Conservation (phyloP, 2,113 vertebrate species). For the Eulemur rufifrons region DNA sequence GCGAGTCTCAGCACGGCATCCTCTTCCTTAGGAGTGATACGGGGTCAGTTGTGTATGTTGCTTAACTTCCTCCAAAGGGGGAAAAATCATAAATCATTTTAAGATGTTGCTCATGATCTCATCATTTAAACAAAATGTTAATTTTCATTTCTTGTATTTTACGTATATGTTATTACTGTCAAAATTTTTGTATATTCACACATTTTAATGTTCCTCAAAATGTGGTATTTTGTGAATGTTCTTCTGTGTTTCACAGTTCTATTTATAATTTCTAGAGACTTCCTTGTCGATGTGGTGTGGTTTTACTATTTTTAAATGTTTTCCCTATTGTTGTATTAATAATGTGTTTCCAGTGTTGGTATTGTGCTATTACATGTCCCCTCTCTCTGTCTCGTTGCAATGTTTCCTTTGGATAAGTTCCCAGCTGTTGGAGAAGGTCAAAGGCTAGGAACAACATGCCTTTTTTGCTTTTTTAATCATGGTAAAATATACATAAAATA, state of each 20-base stretch:
- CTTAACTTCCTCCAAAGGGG: neutral
- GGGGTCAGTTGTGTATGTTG: accelerated
- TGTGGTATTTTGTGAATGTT: neutral
- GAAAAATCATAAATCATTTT: no score
- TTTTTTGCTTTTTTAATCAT: neutral
- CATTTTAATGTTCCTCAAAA: neutral
- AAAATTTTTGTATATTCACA: accelerated
- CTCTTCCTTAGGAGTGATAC: neutral
- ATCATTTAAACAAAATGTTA: no score
- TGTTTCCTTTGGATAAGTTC: slow-evolving; percentile 14
- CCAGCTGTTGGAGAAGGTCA: neutral
- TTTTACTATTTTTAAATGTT: neutral
- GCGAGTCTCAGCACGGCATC: neutral
- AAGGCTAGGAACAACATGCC: neutral
- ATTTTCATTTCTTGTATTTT: neutral
- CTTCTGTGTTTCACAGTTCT: accelerated
- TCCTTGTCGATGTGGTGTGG: neutral
- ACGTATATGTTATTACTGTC: neutral
- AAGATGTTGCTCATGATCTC: neutral
- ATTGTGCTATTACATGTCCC: neutral
- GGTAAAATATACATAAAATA: neutral
- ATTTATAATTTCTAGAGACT: neutral
- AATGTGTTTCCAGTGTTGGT: neutral
- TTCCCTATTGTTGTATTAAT: neutral
- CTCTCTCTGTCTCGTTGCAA: neutral